Percentiles rank a stretch among this genome's conserved stretches.
phyloP scores from a whole-genome alignment of 2,888 invertebrate species.

The Idaea dimidiata region DNA sequence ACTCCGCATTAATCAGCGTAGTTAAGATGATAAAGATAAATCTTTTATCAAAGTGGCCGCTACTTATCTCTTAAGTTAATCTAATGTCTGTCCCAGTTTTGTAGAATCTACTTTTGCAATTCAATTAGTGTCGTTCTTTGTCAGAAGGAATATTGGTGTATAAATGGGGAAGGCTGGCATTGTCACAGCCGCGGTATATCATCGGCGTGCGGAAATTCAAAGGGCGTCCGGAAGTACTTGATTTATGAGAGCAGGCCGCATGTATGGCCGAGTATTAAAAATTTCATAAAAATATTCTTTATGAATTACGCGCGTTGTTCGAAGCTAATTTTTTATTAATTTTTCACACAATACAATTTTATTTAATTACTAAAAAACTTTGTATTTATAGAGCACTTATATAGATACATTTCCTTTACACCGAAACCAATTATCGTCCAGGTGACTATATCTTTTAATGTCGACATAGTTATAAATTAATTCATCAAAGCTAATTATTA shows the following conservation, averaged over 20 bases:
- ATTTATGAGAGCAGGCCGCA: slow-evolving; percentile 67
- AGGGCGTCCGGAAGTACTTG: slow-evolving; percentile 73
- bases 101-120: slow-evolving; percentile 32
- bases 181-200: slow-evolving; percentile 70
- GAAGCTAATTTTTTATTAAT: slow-evolving; percentile 37
- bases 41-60: slow-evolving; percentile 1
- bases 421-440: slow-evolving; percentile 30
- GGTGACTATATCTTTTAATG: slow-evolving; percentile 6
- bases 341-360: slow-evolving; percentile 25
- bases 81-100: slow-evolving; percentile 7
- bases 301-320: slow-evolving; percentile 51
- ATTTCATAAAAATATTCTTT: slow-evolving; percentile 72
- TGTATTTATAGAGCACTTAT: slow-evolving; percentile 10
- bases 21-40: neutral
- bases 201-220: slow-evolving; percentile 68
- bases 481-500: slow-evolving; percentile 2
- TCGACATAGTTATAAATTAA: slow-evolving; percentile 3
- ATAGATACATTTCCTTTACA: slow-evolving; percentile 29
- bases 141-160: slow-evolving; percentile 67
- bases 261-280: slow-evolving; percentile 70
- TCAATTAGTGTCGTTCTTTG: slow-evolving; percentile 61
- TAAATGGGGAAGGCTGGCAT: slow-evolving; percentile 63
- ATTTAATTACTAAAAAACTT: neutral
- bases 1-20: neutral
- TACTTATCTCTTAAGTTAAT: slow-evolving; percentile 3